phyloP scores from a whole-genome alignment of 2,888 invertebrate genomes.

The Saturnia japonica region DNA sequence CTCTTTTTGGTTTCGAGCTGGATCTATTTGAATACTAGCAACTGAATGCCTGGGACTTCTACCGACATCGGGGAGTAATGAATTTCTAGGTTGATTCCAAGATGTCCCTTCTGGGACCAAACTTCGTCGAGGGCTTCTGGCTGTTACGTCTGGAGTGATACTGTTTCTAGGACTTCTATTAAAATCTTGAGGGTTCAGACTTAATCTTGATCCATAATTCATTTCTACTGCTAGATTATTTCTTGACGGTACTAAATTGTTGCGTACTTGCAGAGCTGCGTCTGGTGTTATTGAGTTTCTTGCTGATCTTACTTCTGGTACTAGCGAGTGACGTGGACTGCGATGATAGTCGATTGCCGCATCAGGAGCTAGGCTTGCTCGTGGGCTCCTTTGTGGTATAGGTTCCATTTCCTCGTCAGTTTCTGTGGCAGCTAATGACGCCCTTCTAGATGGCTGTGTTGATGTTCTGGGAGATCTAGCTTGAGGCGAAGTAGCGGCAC shows the following conservation, averaged over 20 bases:
- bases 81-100: slow-evolving; percentile 82
- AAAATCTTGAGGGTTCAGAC: slow-evolving; percentile 81
- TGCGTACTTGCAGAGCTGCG: slow-evolving; percentile 76
- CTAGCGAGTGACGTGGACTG: slow-evolving; percentile 81
- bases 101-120: slow-evolving; percentile 81
- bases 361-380: slow-evolving; percentile 83
- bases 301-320: slow-evolving; percentile 81
- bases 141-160: slow-evolving; percentile 72
- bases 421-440: slow-evolving; percentile 83
- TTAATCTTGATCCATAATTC: slow-evolving; percentile 79
- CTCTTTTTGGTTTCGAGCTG: slow-evolving; percentile 71
- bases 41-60: slow-evolving; percentile 84
- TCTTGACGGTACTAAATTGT: slow-evolving; percentile 81
- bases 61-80: slow-evolving; percentile 80
- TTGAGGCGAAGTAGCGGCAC: slow-evolving; percentile 85
- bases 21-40: slow-evolving; percentile 73
- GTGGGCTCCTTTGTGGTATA: slow-evolving; percentile 73
- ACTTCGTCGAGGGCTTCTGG: slow-evolving; percentile 83
- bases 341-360: slow-evolving; percentile 78
- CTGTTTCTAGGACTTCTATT: slow-evolving; percentile 76
- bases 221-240: slow-evolving; percentile 83
- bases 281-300: slow-evolving; percentile 85
- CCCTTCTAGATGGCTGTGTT: slow-evolving; percentile 75
- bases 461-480: slow-evolving; percentile 77
- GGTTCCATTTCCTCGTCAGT: slow-evolving; percentile 82